These are phyloP conservation scores for Notamacropus eugenii DNA, from an alignment of 2,797 vertebrate genomes.

Conservation along the genomic window DNA sequence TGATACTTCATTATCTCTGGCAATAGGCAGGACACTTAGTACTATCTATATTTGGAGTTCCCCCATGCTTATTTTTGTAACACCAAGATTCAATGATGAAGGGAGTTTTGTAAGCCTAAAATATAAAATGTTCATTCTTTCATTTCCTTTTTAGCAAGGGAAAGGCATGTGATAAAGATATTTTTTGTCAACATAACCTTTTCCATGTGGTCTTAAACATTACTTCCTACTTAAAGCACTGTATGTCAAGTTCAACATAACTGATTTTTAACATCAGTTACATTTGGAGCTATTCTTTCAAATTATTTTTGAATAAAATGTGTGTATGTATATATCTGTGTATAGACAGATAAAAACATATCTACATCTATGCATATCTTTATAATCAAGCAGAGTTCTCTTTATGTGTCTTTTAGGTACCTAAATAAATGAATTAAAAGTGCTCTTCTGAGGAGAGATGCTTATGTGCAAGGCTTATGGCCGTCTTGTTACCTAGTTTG, in stretches of 20 bases:
- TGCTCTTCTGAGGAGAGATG: constrained; percentile 58
- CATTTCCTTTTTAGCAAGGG: constrained; percentile 71
- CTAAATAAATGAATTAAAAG: constrained; percentile 60
- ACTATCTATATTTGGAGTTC: background rate
- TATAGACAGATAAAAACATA: background rate
- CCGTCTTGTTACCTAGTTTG: constrained; percentile 56
- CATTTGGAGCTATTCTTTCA: constrained; percentile 68
- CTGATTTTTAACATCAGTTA: constrained; percentile 66
- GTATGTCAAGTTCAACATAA: constrained; percentile 54
- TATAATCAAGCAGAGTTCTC: constrained; percentile 56
- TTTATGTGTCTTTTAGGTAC: constrained; percentile 59
- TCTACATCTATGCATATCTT: background rate
- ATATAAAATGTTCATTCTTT: constrained; percentile 58
- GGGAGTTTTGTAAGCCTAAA: constrained; percentile 24
- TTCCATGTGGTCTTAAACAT: constrained; percentile 72
- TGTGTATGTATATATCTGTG: background rate
- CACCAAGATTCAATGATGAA: background rate
- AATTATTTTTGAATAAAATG: constrained; percentile 76
- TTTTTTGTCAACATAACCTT: constrained; percentile 71
- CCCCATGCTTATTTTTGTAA: background rate
- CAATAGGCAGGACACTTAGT: no score
- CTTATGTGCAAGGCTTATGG: constrained; percentile 68
- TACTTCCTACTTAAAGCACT: constrained; percentile 50
- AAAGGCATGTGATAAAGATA: constrained; percentile 56
- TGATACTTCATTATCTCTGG: no score